Evolutionary conservation across 2,797 vertebrate species (phyloP).

Genomic region (Amblyopsis hoosieri): DNA sequence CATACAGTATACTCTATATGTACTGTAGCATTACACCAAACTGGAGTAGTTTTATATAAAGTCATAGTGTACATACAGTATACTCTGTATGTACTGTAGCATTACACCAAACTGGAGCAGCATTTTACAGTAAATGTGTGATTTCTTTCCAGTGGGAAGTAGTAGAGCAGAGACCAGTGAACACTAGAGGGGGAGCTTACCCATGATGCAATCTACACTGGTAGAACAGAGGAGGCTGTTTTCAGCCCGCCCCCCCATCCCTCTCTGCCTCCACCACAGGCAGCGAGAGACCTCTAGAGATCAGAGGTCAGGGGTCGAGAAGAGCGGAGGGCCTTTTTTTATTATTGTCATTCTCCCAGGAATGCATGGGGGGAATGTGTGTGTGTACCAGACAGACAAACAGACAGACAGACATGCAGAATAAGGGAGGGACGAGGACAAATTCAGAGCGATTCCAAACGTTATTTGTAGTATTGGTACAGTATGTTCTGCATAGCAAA

Average conservation of each 20-base stretch:
- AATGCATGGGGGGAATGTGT: conserved; percentile 54
- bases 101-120: conserved; percentile 2
- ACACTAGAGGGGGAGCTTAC: conserved; percentile 99
- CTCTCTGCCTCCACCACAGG: conserved; percentile 77
- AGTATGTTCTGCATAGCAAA: too few relatives aligned
- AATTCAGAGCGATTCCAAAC: neutral
- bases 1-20: too few relatives aligned
- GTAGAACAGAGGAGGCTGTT: conserved; percentile 75
- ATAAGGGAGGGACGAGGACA: neutral
- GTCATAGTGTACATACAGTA: neutral
- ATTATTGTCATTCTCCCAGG: conserved; percentile 79
- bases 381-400: conserved; percentile 13
- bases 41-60: neutral
- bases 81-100: neutral
- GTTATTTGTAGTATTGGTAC: too few relatives aligned
- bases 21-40: neutral
- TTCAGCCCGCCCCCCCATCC: conserved; percentile 65
- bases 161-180: conserved; percentile 74
- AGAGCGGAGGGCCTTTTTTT: conserved; percentile 78
- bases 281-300: conserved; percentile 76
- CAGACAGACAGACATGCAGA: neutral
- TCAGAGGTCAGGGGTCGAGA: conserved; percentile 85
- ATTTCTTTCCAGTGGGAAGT: conserved; percentile 22
- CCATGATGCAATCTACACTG: conserved; percentile 79
- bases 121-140: conserved; percentile 11